These are phyloP conservation scores for Trichonephila inaurata DNA, from an alignment of 1,140 invertebrate genomes.

Conservation along the genomic window DNA sequence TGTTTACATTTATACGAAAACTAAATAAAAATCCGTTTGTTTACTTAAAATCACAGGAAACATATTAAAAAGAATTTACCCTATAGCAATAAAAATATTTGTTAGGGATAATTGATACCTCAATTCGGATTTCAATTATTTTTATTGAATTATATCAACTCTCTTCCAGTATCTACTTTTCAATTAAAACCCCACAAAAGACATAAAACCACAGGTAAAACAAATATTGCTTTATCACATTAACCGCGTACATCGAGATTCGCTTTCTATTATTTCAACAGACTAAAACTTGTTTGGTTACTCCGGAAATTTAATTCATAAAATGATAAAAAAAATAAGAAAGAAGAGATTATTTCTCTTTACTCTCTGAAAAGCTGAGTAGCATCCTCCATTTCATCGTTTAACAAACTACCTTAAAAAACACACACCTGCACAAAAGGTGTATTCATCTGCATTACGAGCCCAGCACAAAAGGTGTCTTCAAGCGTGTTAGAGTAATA, in stretches of 20 bases:
- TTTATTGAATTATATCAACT: no score
- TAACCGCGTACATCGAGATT: background rate
- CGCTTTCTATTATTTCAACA: background rate
- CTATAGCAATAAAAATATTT: no score
- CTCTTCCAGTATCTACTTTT: no score
- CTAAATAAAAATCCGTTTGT: no score
- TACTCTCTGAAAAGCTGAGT: background rate
- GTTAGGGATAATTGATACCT: no score
- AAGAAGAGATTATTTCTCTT: background rate
- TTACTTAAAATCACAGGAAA: no score
- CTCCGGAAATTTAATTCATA: background rate
- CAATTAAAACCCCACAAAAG: no score
- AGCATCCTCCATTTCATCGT: background rate
- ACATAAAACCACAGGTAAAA: background rate
- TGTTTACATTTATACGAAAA: no score
- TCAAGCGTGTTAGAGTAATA: slow-evolving; percentile 46
- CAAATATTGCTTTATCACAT: background rate
- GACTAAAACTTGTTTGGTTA: no score
- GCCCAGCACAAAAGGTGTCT: slow-evolving; percentile 38
- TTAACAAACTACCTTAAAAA: slow-evolving; percentile 30
- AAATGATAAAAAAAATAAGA: background rate
- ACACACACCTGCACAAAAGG: background rate
- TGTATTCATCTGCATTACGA: background rate
- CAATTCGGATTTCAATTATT: no score
- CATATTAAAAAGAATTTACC: no score